Conservation (phyloP, 2,888 invertebrate species). For the Epistrophe grossulariae region DNA sequence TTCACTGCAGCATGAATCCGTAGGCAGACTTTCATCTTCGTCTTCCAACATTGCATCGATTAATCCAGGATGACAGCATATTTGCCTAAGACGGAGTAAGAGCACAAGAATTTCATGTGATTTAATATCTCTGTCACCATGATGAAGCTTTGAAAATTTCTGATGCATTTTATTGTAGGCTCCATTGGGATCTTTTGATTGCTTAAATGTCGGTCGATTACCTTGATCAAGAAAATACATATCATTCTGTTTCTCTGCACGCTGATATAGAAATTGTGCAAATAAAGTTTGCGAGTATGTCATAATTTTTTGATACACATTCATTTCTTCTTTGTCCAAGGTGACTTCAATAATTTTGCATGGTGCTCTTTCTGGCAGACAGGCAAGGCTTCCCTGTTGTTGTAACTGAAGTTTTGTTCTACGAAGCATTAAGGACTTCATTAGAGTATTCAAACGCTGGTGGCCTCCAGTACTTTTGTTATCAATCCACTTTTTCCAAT, state of each 20-base stretch:
- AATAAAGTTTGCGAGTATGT: constrained; percentile 90
- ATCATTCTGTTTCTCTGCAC: constrained; percentile 87
- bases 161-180: constrained; percentile 88
- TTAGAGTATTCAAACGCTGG: constrained; percentile 92
- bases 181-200: constrained; percentile 83
- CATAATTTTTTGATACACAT: constrained; percentile 91
- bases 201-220: constrained; percentile 79
- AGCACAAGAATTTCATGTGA: constrained; percentile 91
- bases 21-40: constrained; percentile 79
- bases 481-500: constrained; percentile 97
- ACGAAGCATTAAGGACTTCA: constrained; percentile 93
- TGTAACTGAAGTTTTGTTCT: constrained; percentile 94
- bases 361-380: constrained; percentile 86
- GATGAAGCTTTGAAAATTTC: constrained; percentile 86
- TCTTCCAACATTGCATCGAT: constrained; percentile 87
- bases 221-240: constrained; percentile 78
- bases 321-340: constrained; percentile 88
- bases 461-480: constrained; percentile 91
- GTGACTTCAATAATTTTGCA: constrained; percentile 86
- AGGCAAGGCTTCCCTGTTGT: constrained; percentile 86
- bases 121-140: constrained; percentile 86
- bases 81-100: constrained; percentile 92
- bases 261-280: constrained; percentile 90
- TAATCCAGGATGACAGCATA: constrained; percentile 94
- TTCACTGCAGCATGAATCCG: constrained; percentile 81